Evolutionary conservation across 2,888 invertebrate genomes (phyloP), one percentile per base, ranked within the genome.

Genomic region (Dinocampus coccinellae): DNA sequence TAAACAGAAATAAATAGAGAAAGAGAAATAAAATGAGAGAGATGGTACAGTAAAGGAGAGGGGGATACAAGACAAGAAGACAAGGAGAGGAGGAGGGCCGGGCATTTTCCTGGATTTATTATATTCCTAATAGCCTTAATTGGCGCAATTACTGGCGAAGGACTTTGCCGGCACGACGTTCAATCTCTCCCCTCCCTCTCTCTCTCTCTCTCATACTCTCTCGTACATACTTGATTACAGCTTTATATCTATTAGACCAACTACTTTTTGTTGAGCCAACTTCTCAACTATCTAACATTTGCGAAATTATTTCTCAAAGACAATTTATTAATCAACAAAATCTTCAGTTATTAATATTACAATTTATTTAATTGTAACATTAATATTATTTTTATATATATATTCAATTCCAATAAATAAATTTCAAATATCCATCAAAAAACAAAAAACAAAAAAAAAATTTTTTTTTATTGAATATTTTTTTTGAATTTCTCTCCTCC

Each of bases 41-140:
- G 47, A 47, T 1, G 39, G n/a, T n/a, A n/a, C n/a, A 39, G 39
- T 13, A n/a, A 39, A n/a, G 13, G 36, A 42, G 42, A 3, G 42
- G n/a, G 16, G 16, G 16, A 1, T n/a, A 47, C 16, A 47, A 6
- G 7, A 29, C 7, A 7, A 29, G 3, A 29, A 29, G 7, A 7
- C 3, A 4, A 29, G 29, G 7, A 16, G 16, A 47, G 47, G 16
- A 20, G 39, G 57, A 66, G 57, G 66, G 66, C 66, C 42, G 57
- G 66, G 66, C 66, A 66, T 66, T 71, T 55, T 61, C 60, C 55
- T 39, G 61, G 57, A 72, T 74, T 72, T 74, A 69, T 72, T 70
- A 74, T 74, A 72, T 72, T 72, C 64, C 66, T 70, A 74, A 74
- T 72, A 66, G 69, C 69, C 70, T 67, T 72, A 74, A 74, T 76